Base-by-base conservation (phyloP, 2,888 invertebrate species). In the Adela reaumurella region DNA sequence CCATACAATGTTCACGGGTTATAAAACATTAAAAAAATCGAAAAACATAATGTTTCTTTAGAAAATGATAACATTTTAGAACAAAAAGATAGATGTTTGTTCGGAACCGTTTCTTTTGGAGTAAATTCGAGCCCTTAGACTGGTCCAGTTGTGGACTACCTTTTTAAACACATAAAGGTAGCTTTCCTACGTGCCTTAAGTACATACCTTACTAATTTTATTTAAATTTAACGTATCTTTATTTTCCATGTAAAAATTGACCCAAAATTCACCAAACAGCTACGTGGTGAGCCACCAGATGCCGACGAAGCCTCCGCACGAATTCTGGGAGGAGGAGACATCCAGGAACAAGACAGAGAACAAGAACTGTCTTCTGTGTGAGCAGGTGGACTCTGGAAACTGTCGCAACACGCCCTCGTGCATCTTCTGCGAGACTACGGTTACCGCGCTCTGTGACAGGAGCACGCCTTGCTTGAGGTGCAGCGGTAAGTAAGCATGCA, bases 281-380 rank as follows among this genome's bases (percentile, higher is more conserved):
- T 74, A 73, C 61, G 74, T 76, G 8, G 70, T 74, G 5, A 71
- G 73, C 1, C 74, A 76, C 58, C 70, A 70, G 58, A 68, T 70
- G 52, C 69, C 70, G 51, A 74, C 74, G 1, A 73, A 72, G 54
- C 68, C 74, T 0, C 74, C 77, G 0, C 76, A 76, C 55, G 72
- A 74, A 58, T 72, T 72, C 58, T 77, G 77, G 77, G 72, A 74
- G 54, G 74, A 76, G 51, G 74, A 74, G 58, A 74, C 74, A 0
- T 68, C 73, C 1, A 57, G 67, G 43, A 65, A 72, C 16, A 57
- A 67, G 1, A 69, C 76, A 0, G 76, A 77, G 61, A 73, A 70
- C 56, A 68, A 70, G 59, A 78, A 78, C 65, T 78, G 77, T 52
- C 54, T 77, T 53, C 60, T 78, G 24, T 78, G 77, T 41, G 77